Conservation (phyloP, 2,888 invertebrate genomes). For the Sinodicranocentrus sp. region DNA sequence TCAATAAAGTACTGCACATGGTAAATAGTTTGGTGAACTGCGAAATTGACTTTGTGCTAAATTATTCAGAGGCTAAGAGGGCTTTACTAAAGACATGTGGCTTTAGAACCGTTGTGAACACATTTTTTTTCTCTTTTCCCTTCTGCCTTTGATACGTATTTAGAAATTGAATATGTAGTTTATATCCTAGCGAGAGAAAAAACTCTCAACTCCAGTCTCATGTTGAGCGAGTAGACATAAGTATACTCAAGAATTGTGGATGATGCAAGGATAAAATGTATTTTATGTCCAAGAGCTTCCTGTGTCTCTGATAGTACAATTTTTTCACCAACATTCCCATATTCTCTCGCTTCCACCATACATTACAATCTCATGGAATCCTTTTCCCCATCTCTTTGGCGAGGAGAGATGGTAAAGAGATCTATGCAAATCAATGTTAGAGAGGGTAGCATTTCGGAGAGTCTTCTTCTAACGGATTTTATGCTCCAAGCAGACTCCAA, state of each 20-base stretch:
- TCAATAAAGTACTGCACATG: slow-evolving; percentile 74
- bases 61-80: slow-evolving; percentile 75
- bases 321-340: slow-evolving; percentile 7
- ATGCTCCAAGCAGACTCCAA: slow-evolving; percentile 29
- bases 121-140: slow-evolving; percentile 38
- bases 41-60: slow-evolving; percentile 77
- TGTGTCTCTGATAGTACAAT: not conserved
- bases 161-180: too few species aligned
- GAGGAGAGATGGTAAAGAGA: not conserved
- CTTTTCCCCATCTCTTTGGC: not conserved
- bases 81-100: slow-evolving; percentile 69
- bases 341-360: not conserved
- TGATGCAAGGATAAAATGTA: slow-evolving; percentile 4
- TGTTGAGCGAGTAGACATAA: too few species aligned
- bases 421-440: slow-evolving; percentile 44
- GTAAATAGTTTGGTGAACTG: slow-evolving; percentile 77
- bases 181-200: too few species aligned
- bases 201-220: too few species aligned
- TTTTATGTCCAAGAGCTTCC: slow-evolving; percentile 15
- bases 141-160: too few species aligned
- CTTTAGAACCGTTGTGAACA: slow-evolving; percentile 62
- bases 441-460: slow-evolving; percentile 28
- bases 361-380: not conserved
- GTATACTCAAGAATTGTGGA: not conserved
- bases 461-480: slow-evolving; percentile 35